Conservation (phyloP, 2,888 invertebrate genomes). For the Barypeithes pellucidus region DNA sequence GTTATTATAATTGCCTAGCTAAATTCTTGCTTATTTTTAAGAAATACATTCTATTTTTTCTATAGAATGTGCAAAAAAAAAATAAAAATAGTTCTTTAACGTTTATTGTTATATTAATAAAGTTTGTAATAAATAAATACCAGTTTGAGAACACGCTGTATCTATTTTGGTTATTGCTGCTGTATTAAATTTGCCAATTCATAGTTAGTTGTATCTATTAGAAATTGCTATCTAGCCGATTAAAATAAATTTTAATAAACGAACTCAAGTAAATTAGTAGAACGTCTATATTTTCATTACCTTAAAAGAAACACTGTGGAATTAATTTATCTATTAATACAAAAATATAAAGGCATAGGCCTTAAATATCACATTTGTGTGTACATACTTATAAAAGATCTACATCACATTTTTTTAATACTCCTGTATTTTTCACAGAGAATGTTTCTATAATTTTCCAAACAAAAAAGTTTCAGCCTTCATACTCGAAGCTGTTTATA, state of each 20-base stretch:
- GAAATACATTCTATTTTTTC: no score
- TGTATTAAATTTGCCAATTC: constrained; percentile 23
- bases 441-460: constrained; percentile 34
- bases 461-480: background rate
- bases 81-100: no score
- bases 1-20: background rate
- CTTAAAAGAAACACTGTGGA: constrained; percentile 17
- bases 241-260: constrained; percentile 28
- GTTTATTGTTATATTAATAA: no score
- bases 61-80: no score
- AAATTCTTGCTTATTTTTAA: no score
- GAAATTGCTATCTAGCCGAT: constrained; percentile 21
- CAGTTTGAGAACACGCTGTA: background rate
- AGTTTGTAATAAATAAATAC: no score
- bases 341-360: constrained; percentile 52
- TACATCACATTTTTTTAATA: constrained; percentile 56
- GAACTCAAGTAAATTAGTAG: constrained; percentile 21
- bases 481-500: no score
- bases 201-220: constrained; percentile 18
- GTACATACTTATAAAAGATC: constrained; percentile 44
- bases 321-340: constrained; percentile 19
- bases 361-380: constrained; percentile 58
- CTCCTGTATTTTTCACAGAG: constrained; percentile 27
- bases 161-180: constrained; percentile 10
- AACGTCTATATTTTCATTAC: constrained; percentile 23